Percentiles rank a stretch among this genome's conserved stretches.
phyloP scores from a whole-genome alignment of 2,888 invertebrate genomes.

The Agelastica alni region DNA sequence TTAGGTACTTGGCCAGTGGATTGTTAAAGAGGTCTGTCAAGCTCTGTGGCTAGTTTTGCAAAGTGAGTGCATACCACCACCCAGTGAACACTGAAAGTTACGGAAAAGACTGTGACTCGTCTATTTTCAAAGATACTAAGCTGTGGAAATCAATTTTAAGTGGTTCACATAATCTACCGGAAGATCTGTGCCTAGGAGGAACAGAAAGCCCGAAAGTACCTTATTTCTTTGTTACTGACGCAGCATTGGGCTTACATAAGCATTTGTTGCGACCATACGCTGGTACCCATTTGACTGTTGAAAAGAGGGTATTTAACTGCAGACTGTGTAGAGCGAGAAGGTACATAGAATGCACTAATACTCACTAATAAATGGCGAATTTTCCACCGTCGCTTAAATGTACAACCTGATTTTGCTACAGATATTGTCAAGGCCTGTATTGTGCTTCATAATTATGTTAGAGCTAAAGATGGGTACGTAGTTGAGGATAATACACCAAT shows the following conservation, averaged over 20 bases:
- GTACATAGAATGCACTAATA: too few species aligned
- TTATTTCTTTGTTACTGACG: constrained; percentile 17
- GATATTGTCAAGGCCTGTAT: constrained; percentile 37
- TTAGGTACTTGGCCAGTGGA: too few species aligned
- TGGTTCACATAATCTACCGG: not conserved
- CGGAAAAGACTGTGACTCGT: constrained; percentile 15
- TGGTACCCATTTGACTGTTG: constrained; percentile 15
- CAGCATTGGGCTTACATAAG: constrained; percentile 20
- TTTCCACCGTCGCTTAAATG: constrained; percentile 35
- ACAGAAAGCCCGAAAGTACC: constrained; percentile 8
- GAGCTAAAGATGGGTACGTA: constrained; percentile 27
- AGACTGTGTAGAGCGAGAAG: constrained; percentile 33
- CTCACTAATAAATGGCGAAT: constrained; percentile 40
- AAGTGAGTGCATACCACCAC: constrained; percentile 5
- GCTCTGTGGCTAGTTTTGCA: constrained; percentile 15
- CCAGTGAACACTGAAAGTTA: constrained; percentile 8
- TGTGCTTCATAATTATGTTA: constrained; percentile 28
- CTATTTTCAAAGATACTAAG: constrained; percentile 1
- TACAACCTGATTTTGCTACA: constrained; percentile 29
- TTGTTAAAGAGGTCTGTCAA: constrained; percentile 14
- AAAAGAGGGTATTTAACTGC: constrained; percentile 27
- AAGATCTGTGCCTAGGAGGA: constrained; percentile 2
- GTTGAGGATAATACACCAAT: too few species aligned
- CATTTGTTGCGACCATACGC: constrained; percentile 23
- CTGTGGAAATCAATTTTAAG: constrained; percentile 9